A percentile compares a stretch with the other conserved stretches of the same genome.
Conservation (phyloP, 2,888 invertebrate species). For the Coelinius sp. region DNA sequence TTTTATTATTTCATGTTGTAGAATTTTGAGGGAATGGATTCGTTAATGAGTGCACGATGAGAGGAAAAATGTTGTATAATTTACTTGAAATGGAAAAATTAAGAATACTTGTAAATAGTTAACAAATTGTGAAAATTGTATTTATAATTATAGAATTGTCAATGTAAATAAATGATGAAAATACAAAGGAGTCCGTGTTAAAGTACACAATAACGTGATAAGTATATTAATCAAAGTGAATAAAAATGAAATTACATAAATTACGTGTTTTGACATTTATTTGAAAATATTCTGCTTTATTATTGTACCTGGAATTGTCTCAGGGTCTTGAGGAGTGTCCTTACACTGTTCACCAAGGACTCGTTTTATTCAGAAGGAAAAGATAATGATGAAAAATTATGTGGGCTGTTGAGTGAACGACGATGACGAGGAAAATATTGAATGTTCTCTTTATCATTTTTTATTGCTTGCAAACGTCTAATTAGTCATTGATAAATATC, state of each 20-base stretch:
- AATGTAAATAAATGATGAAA: conserved; percentile 51
- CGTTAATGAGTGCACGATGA: conserved; percentile 43
- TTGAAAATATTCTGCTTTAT: not conserved
- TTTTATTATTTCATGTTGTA: conserved; percentile 18
- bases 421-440: not conserved
- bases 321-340: conserved; percentile 12
- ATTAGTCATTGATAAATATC: not conserved
- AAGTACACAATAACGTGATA: conserved; percentile 65
- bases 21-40: conserved; percentile 40
- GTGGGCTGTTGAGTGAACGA: not conserved
- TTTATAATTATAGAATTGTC: conserved; percentile 52
- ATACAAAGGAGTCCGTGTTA: conserved; percentile 54
- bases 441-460: not conserved
- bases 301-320: not conserved
- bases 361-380: not conserved
- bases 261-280: conserved; percentile 13
- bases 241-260: conserved; percentile 59
- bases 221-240: conserved; percentile 58
- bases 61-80: conserved; percentile 40
- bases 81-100: conserved; percentile 27
- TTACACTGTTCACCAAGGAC: not conserved
- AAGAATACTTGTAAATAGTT: conserved; percentile 21
- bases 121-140: conserved; percentile 50
- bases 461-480: conserved; percentile 28
- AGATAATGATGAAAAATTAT: not conserved